Percentiles rank a stretch among this genome's conserved stretches.
These are phyloP conservation scores for Acipenser ruthenus DNA, from an alignment of 2,797 vertebrate genomes.

Conservation along the genomic window DNA sequence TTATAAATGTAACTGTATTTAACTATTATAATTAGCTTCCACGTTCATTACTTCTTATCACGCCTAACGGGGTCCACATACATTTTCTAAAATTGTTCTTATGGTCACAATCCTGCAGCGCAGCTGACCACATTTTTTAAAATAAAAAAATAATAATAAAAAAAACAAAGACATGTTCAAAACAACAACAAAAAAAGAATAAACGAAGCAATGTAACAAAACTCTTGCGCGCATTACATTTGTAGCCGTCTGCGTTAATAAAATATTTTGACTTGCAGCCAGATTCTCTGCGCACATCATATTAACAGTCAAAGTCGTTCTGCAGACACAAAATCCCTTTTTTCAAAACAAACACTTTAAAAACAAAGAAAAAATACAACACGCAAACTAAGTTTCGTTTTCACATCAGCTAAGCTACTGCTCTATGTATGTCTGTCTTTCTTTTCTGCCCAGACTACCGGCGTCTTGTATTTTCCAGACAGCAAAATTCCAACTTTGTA, in stretches of 20 bases:
- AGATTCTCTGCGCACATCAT: conserved; percentile 3
- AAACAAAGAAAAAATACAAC: not conserved
- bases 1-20: too few relatives aligned
- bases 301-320: not conserved
- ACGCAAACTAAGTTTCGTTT: conserved; percentile 39
- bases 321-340: not conserved
- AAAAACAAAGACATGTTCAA: not conserved
- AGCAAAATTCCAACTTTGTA: conserved; percentile 30
- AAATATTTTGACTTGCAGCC: conserved; percentile 10
- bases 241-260: conserved; percentile 24
- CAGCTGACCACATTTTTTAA: too few relatives aligned
- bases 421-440: conserved; percentile 43
- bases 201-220: not conserved
- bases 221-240: not conserved
- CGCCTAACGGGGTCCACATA: too few relatives aligned
- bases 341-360: not conserved
- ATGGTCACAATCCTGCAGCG: too few relatives aligned
- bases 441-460: conserved; percentile 58
- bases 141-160: not conserved
- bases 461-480: conserved; percentile 55
- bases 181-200: not conserved
- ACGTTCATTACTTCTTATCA: too few relatives aligned
- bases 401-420: conserved; percentile 35
- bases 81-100: too few relatives aligned
- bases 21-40: too few relatives aligned